Evolutionary conservation across 1,140 invertebrate species (phyloP).

Genomic region (Physella acuta): DNA sequence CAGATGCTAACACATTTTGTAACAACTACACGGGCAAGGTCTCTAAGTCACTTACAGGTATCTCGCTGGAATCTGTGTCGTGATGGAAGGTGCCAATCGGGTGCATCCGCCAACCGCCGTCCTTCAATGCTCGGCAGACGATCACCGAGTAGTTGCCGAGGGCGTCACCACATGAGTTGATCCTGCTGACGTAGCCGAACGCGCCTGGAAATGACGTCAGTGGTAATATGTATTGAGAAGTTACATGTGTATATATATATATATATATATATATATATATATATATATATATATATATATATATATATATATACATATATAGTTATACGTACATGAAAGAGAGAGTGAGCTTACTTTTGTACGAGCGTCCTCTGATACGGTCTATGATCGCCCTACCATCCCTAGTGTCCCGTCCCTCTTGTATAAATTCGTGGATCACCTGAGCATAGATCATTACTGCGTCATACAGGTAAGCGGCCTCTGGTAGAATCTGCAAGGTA

Average conservation of each 20-base stretch:
- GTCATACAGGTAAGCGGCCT: conserved; percentile 55
- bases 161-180: conserved; percentile 51
- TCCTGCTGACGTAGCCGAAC: conserved; percentile 50
- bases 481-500: conserved; percentile 39
- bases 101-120: conserved; percentile 37
- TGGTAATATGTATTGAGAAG: too few relatives aligned
- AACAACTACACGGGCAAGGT: too few relatives aligned
- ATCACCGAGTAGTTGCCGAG: conserved; percentile 55
- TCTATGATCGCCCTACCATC: conserved; percentile 49
- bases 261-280: too few relatives aligned
- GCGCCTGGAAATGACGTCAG: too few relatives aligned
- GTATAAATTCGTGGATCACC: conserved; percentile 40
- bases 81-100: conserved; percentile 49
- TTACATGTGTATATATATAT: too few relatives aligned
- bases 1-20: too few relatives aligned
- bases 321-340: too few relatives aligned
- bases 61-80: conserved; percentile 34
- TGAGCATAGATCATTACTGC: conserved; percentile 54
- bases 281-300: too few relatives aligned
- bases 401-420: conserved; percentile 32
- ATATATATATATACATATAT: too few relatives aligned
- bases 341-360: conserved; percentile 52
- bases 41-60: conserved; percentile 42
- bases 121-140: conserved; percentile 30
- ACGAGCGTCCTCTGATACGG: conserved; percentile 45